Conservation (phyloP, 2,888 invertebrate genomes). For the Sinodicranocentrus sp. region DNA sequence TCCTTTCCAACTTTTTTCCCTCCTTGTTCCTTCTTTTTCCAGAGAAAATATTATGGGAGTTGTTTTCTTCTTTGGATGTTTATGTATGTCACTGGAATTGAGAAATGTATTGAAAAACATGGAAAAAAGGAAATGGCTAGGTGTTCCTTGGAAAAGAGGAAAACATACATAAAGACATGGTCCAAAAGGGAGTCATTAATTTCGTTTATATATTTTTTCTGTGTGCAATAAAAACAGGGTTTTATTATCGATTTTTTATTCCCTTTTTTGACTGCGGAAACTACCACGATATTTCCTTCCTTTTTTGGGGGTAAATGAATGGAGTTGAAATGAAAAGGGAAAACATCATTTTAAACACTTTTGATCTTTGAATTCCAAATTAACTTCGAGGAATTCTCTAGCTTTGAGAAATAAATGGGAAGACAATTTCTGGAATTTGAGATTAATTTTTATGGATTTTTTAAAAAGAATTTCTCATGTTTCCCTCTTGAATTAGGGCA, state of each 20-base stretch:
- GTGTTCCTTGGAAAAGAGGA: constrained; percentile 16
- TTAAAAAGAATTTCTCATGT: too few species aligned
- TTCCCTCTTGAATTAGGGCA: too few species aligned
- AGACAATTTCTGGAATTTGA: too few species aligned
- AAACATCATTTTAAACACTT: too few species aligned
- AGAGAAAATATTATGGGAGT: constrained; percentile 12
- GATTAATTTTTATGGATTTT: too few species aligned
- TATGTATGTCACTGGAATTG: constrained; percentile 22
- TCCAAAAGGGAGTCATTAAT: constrained; percentile 73
- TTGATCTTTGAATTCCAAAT: too few species aligned
- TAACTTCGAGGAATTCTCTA: too few species aligned
- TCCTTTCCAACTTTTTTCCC: constrained; percentile 20
- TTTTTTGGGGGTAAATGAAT: too few species aligned
- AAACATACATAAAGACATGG: constrained; percentile 10
- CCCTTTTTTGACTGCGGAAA: too few species aligned
- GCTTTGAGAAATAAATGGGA: too few species aligned
- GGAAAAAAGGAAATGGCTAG: background rate
- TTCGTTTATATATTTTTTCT: constrained; percentile 71
- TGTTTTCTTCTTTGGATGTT: constrained; percentile 27
- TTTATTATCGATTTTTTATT: constrained; percentile 72
- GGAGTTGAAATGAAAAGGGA: too few species aligned
- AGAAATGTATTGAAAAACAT: background rate
- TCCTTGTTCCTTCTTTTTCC: constrained; percentile 17
- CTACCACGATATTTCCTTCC: too few species aligned
- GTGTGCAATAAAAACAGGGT: constrained; percentile 70